phyloP scores from a whole-genome alignment of 2,797 vertebrate genomes.

The Pristis pectinata region DNA sequence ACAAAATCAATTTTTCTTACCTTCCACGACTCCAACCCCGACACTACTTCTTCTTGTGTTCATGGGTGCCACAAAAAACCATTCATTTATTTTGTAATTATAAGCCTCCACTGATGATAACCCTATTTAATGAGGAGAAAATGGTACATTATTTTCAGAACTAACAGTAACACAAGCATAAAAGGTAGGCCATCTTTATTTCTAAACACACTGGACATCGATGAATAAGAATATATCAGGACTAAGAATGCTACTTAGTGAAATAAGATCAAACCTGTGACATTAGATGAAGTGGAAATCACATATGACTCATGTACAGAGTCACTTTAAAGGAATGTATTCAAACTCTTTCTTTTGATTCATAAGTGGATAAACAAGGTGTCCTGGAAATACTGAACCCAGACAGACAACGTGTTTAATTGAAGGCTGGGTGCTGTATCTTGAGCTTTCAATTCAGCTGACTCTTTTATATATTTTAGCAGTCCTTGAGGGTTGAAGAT shows the following conservation, averaged over 20 bases:
- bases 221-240: neutral
- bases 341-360: neutral
- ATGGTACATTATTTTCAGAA: conserved; percentile 40
- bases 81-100: conserved; percentile 84
- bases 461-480: no score
- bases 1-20: conserved; percentile 54
- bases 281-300: neutral
- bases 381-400: no score
- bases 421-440: neutral
- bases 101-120: conserved; percentile 85
- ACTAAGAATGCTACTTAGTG: neutral
- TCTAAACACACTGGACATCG: no score
- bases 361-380: neutral
- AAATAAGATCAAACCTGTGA: neutral
- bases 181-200: neutral
- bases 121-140: conserved; percentile 63
- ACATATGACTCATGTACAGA: neutral
- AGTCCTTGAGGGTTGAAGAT: no score
- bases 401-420: no score
- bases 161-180: neutral
- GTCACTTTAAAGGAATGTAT: neutral
- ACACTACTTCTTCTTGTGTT: conserved; percentile 94
- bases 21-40: conserved; percentile 87
- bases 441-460: neutral
- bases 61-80: conserved; percentile 87